Evolutionary conservation across 1,140 invertebrate species (phyloP).

Genomic region (Hyposmocoma kahamanoa): DNA sequence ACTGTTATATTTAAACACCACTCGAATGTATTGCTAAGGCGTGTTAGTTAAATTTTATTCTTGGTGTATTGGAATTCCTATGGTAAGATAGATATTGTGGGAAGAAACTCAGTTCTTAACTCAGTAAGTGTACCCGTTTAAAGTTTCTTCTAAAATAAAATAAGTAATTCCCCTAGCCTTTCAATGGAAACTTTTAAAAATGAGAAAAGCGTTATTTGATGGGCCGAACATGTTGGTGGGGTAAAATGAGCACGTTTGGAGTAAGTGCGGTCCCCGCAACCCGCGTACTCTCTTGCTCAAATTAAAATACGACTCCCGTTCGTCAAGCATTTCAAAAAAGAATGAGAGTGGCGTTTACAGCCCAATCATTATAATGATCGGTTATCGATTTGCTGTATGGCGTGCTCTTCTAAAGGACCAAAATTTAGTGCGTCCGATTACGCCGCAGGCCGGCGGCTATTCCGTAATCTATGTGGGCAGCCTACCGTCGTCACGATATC

Average conservation of each 20-base stretch:
- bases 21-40: too few relatives aligned
- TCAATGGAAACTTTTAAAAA: slow-evolving; percentile 6
- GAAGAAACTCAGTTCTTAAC: too few relatives aligned
- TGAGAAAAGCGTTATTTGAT: slow-evolving; percentile 5
- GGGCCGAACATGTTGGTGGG: slow-evolving; percentile 7
- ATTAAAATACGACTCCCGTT: slow-evolving; percentile 57
- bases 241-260: slow-evolving; percentile 14
- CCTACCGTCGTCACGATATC: slow-evolving; percentile 60
- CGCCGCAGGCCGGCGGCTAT: slow-evolving; percentile 43
- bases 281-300: slow-evolving; percentile 11
- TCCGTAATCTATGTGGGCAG: slow-evolving; percentile 40
- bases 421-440: slow-evolving; percentile 54
- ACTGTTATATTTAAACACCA: too few relatives aligned
- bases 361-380: slow-evolving; percentile 68
- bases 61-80: too few relatives aligned
- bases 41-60: too few relatives aligned
- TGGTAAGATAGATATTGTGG: too few relatives aligned
- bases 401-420: slow-evolving; percentile 58
- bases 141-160: neutral
- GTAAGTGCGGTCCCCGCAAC: slow-evolving; percentile 2
- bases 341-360: slow-evolving; percentile 50
- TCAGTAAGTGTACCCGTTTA: too few relatives aligned
- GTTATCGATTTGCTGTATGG: slow-evolving; percentile 65
- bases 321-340: slow-evolving; percentile 47
- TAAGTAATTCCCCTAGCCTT: slow-evolving; percentile 2